These are phyloP conservation scores for Lasioglossum vierecki DNA, from an alignment of 2,888 invertebrate genomes.

Conservation along the genomic window DNA sequence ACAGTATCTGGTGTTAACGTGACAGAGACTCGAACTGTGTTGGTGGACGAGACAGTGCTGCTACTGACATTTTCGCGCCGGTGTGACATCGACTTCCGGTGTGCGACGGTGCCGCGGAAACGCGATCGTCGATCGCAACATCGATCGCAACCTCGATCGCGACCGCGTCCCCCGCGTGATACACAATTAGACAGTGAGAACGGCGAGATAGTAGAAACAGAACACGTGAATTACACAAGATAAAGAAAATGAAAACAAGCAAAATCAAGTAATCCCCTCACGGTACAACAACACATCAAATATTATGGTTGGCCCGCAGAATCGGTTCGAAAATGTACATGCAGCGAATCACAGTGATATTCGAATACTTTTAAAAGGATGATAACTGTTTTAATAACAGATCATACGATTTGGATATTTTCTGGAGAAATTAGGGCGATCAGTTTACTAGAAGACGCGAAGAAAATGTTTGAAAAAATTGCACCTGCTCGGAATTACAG, in stretches of 20 bases:
- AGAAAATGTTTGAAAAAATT: too few species aligned
- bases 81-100: not conserved
- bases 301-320: slow-evolving; percentile 4
- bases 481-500: too few species aligned
- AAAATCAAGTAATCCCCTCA: slow-evolving; percentile 81
- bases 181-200: slow-evolving; percentile 34
- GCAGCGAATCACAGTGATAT: not conserved
- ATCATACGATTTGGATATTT: too few species aligned
- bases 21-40: slow-evolving; percentile 15
- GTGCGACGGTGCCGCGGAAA: not conserved
- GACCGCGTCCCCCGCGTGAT: not conserved
- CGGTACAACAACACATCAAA: slow-evolving; percentile 43
- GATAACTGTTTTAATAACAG: too few species aligned
- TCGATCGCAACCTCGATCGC: not conserved
- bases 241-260: slow-evolving; percentile 70
- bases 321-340: not conserved
- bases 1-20: not conserved
- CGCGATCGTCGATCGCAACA: not conserved
- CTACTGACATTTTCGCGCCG: not conserved
- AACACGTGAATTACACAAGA: slow-evolving; percentile 63
- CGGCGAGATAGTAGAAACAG: slow-evolving; percentile 52
- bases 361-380: too few species aligned
- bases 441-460: too few species aligned
- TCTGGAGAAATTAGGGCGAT: too few species aligned
- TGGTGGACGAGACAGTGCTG: slow-evolving; percentile 31